A percentile compares a stretch with the other conserved stretches of the same genome.
Conservation (phyloP, 2,888 invertebrate species). For the Automeris io region DNA sequence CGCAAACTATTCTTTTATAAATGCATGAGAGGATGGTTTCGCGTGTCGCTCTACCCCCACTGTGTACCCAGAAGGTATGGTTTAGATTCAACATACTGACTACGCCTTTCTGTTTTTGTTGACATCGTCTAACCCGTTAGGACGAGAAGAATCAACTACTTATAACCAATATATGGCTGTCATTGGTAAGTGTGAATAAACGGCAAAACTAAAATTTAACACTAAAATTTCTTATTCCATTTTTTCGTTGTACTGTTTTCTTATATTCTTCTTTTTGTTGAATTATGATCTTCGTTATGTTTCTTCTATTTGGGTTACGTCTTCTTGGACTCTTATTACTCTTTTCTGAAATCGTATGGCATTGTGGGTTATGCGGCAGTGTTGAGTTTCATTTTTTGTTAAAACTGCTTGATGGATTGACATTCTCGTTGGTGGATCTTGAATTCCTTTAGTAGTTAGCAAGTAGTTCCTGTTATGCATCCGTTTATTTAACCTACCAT, state of each 20-base stretch:
- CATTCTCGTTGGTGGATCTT: slow-evolving; percentile 39
- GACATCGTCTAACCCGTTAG: slow-evolving; percentile 84
- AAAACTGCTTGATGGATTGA: slow-evolving; percentile 43
- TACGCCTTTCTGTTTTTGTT: slow-evolving; percentile 83
- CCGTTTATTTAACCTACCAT: slow-evolving; percentile 42
- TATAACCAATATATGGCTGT: slow-evolving; percentile 96
- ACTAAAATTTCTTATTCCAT: slow-evolving; percentile 66
- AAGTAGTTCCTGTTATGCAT: slow-evolving; percentile 58
- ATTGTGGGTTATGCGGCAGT: slow-evolving; percentile 75
- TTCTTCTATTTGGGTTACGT: slow-evolving; percentile 27
- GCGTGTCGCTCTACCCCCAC: slow-evolving; percentile 45
- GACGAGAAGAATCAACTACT: slow-evolving; percentile 97
- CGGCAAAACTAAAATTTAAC: slow-evolving; percentile 70
- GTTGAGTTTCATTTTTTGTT: slow-evolving; percentile 41
- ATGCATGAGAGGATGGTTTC: slow-evolving; percentile 15
- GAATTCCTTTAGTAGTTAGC: slow-evolving; percentile 52
- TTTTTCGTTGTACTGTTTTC: slow-evolving; percentile 46
- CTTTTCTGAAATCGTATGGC: slow-evolving; percentile 67
- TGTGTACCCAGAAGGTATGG: slow-evolving; percentile 57
- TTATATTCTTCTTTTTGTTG: slow-evolving; percentile 43
- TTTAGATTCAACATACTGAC: slow-evolving; percentile 69
- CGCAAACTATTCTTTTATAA: slow-evolving; percentile 36
- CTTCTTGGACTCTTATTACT: slow-evolving; percentile 47
- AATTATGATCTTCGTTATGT: slow-evolving; percentile 41
- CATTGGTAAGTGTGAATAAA: slow-evolving; percentile 90